Evolutionary conservation across 2,113 vertebrate species (phyloP).

Genomic region (Vidua chalybeata): DNA sequence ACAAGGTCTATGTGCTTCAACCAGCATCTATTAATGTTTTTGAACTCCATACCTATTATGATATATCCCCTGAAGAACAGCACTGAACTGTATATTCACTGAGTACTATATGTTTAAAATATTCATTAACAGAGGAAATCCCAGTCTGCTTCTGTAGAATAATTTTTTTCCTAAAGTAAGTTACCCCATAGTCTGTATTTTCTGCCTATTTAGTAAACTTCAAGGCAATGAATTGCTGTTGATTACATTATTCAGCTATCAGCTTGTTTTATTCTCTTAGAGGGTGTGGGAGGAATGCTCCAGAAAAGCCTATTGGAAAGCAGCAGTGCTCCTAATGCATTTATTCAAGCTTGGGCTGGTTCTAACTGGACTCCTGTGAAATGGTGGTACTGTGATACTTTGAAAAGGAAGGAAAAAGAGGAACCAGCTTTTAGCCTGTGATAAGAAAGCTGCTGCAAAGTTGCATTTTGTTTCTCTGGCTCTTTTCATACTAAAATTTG

Average conservation of each 20-base stretch:
- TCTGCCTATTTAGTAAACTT: conserved; percentile 1
- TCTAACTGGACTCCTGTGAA: not conserved
- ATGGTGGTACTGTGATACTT: not conserved
- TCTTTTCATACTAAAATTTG: not conserved
- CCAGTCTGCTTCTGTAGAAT: not conserved
- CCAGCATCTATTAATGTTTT: not conserved
- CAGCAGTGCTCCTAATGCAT: not conserved
- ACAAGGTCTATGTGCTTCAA: not conserved
- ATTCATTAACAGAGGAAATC: not conserved
- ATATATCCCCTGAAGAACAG: not conserved
- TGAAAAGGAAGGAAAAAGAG: not conserved
- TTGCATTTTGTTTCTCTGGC: not conserved
- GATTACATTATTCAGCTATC: conserved; percentile 38
- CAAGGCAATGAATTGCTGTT: not conserved
- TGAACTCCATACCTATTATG: not conserved
- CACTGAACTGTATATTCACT: not conserved
- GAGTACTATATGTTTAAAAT: not conserved
- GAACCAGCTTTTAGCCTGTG: not conserved
- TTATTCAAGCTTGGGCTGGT: not conserved
- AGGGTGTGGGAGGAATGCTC: not conserved
- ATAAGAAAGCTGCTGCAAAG: not conserved
- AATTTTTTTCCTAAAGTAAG: not conserved
- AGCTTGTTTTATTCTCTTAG: not conserved
- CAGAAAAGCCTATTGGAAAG: not conserved
- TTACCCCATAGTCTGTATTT: not conserved